A percentile compares a stretch with the other conserved stretches of the same genome.
These are phyloP conservation scores for Brassicogethes aeneus DNA, from an alignment of 2,888 invertebrate genomes.

Conservation along the genomic window DNA sequence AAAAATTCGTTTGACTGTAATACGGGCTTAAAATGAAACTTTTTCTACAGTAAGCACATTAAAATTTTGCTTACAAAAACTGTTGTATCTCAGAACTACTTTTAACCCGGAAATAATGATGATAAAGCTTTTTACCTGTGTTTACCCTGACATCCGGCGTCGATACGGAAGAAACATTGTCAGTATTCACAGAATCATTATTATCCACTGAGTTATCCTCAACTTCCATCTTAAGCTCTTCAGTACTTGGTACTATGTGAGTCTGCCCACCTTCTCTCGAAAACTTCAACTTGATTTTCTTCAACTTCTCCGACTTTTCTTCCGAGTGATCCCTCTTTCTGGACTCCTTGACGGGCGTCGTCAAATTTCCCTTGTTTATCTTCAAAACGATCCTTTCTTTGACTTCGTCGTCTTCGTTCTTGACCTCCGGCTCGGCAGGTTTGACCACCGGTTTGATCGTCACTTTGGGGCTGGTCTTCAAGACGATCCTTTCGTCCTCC, in stretches of 20 bases:
- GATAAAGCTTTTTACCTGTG: too few relatives aligned
- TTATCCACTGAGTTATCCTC: too few relatives aligned
- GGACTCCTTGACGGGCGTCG: constrained; percentile 21
- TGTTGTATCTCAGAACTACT: too few relatives aligned
- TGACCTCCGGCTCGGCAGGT: constrained; percentile 36
- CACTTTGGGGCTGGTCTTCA: constrained; percentile 34
- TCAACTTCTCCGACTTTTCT: constrained; percentile 38
- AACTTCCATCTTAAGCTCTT: too few relatives aligned
- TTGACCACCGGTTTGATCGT: constrained; percentile 48
- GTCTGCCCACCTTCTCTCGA: constrained; percentile 41
- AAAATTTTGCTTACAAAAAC: too few relatives aligned
- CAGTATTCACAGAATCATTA: too few relatives aligned
- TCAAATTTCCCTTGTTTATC: constrained; percentile 50
- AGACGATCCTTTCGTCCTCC: constrained; percentile 7
- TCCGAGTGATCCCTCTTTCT: constrained; percentile 27
- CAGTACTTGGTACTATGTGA: constrained; percentile 37
- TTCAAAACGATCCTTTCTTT: constrained; percentile 51
- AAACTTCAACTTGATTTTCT: constrained; percentile 47
- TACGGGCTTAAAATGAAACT: too few relatives aligned
- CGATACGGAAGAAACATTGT: too few relatives aligned
- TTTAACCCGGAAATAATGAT: too few relatives aligned
- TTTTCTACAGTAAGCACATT: too few relatives aligned
- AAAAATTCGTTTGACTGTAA: too few relatives aligned
- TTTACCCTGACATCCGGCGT: too few relatives aligned
- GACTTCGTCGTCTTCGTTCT: constrained; percentile 31